Evolutionary conservation across 2,113 vertebrate genomes (phyloP), one percentile per base, ranked within the genome.

Genomic region (Daphoenositta chrysoptera): DNA sequence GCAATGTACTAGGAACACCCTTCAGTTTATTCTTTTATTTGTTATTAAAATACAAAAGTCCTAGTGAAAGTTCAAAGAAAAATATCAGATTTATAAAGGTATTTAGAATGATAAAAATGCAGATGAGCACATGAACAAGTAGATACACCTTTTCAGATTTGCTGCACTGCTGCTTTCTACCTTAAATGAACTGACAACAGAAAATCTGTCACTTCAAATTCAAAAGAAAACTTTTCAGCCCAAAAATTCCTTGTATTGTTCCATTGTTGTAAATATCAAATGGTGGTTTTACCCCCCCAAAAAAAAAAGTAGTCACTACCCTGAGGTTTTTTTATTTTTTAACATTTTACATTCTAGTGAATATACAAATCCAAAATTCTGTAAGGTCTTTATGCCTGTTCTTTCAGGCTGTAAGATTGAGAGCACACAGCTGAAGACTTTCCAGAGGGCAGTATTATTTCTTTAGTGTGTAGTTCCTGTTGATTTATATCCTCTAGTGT

Each of bases 401-500:
- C 33, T 53, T 73, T 78, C 64, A 65, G 28, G 35, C 35, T 83
- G 27, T 44, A 66, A 64, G 39, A 78, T 0, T 33, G 69, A 61
- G 35, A 61, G 42, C 21, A 39, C 3, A 2, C 10, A 80, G 48
- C 50, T 73, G 78, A 89, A 95, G 51, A 11, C 1, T 57, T 79
- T 84, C 69, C 80, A 76, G 42, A 92, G 12, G 27, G 21, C 2
- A 20, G 65, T 95, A 53, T 57, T 96, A 83, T 58, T 93, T 91
- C 71, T 87, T 86, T 44, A 86, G 33, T 26, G 35, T 47, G 58
- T 42, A 88, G 50, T 70, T 94, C 47, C 79, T 95, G 82, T 94
- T 95, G 93, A 88, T 90, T 95, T 88, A 92, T 47, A 93, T 90
- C 68, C 54, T 87, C 56, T 68, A 76, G n/a, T 7, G 33, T 63